Percentiles rank a stretch among this genome's conserved stretches.
phyloP scores from a whole-genome alignment of 1,140 invertebrate genomes.

The Drosophila hydei region DNA sequence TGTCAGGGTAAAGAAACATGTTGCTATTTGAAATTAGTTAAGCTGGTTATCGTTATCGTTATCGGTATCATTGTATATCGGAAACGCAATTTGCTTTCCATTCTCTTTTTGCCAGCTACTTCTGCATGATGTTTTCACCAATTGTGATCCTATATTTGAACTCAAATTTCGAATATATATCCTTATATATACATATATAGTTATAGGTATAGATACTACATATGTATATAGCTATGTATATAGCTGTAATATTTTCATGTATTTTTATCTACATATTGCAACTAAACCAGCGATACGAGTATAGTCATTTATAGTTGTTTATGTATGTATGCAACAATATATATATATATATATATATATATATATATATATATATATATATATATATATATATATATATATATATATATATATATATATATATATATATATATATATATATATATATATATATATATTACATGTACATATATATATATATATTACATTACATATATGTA shows the following conservation, averaged over 20 bases:
- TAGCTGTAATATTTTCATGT: neutral
- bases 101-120: neutral
- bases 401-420: no score
- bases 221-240: slow-evolving; percentile 7
- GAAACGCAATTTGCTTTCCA: neutral
- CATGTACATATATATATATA: no score
- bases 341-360: neutral
- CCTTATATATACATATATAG: neutral
- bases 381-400: no score
- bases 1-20: slow-evolving; percentile 16
- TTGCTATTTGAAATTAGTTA: slow-evolving; percentile 13
- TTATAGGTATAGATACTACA: no score
- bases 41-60: slow-evolving; percentile 8
- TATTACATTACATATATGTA: no score
- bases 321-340: neutral
- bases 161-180: neutral
- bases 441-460: no score
- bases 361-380: neutral
- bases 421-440: no score
- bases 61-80: slow-evolving; percentile 6
- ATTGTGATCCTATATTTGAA: neutral
- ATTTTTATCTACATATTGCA: slow-evolving; percentile 71
- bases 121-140: neutral
- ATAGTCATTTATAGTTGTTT: slow-evolving; percentile 19
- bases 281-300: slow-evolving; percentile 61